Base-by-base conservation (phyloP, 2,797 vertebrate genomes). In the Girardinus metallicus region DNA sequence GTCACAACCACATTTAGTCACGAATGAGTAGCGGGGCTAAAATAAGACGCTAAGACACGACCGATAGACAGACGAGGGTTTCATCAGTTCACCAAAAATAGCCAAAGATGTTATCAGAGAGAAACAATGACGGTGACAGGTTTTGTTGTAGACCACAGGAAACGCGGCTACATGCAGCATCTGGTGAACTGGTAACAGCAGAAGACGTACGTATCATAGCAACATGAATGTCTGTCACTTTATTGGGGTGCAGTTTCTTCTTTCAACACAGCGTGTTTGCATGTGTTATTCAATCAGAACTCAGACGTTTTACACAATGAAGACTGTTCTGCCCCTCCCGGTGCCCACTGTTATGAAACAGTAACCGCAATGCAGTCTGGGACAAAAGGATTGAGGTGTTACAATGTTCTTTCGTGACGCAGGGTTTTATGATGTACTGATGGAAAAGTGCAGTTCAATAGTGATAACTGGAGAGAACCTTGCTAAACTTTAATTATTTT, bases 271-370 rank as follows among this genome's bases (percentile, higher is more conserved):
- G 7, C 3, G 31, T 6, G 39, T 70, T 68, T n/a, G 43, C 60
- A 6, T 18, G n/a, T 51, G 71, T 74, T 80, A n/a, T 16, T 62
- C 16, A 46, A 73, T 73, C 41, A 13, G 34, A 62, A 16, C 5
- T 34, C 21, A 39, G 51, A 62, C 34, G 43, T 73, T 6, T 79
- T 73, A 43, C 72, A 74, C 60, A 80, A 64, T 15, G 16, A 49
- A 80, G 46, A 53, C 46, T 21, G 6, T 13, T 6, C 12, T 21
- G 12, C 31, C n/a, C 77, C 29, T 46, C 51, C 53, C 13, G 23
- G 4, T 21, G 31, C 29, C 43, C 15, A 29, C 31, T 18, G 13
- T 73, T 79, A 49, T 23, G 55, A 79, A 74, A 79, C 71, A 73
- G 3, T 12, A n/a, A 73, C 23, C 2, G 41, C 31, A 49, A 6